Evolutionary conservation across 2,888 invertebrate genomes (phyloP).

Genomic region (Mactromeris polynyma): DNA sequence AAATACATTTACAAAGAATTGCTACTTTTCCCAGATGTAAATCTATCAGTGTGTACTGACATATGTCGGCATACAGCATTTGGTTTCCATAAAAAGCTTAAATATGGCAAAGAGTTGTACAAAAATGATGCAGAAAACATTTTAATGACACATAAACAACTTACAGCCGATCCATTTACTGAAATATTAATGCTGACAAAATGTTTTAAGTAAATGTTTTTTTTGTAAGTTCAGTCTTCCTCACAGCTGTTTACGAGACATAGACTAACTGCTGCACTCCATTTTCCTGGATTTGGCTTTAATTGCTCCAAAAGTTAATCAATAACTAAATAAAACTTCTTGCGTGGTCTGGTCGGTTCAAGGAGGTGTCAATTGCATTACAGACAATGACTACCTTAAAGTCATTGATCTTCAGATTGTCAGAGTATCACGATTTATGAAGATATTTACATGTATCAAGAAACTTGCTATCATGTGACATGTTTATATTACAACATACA

Average conservation of each 20-base stretch:
- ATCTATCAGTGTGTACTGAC: not conserved
- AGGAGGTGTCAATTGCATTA: too few species aligned
- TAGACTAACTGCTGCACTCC: not conserved
- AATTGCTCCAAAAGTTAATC: too few species aligned
- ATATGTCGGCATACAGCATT: not conserved
- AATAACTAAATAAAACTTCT: too few species aligned
- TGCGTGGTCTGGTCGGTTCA: too few species aligned
- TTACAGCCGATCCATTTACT: constrained; percentile 11
- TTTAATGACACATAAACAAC: not conserved
- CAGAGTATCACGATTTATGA: too few species aligned
- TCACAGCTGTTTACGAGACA: not conserved
- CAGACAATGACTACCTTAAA: too few species aligned
- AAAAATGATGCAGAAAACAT: not conserved
- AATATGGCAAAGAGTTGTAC: not conserved
- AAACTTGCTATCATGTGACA: too few species aligned
- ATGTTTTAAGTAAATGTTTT: not conserved
- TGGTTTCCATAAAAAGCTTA: not conserved
- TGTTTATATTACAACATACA: too few species aligned
- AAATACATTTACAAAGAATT: not conserved
- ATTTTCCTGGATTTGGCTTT: too few species aligned
- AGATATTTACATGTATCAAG: too few species aligned
- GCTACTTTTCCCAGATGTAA: not conserved
- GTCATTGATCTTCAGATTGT: too few species aligned
- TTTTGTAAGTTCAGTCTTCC: not conserved
- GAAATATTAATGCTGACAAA: not conserved